Evolutionary conservation across 2,888 invertebrate species (phyloP), one percentile per base, ranked within the genome.

Genomic region (Athalia cordata): DNA sequence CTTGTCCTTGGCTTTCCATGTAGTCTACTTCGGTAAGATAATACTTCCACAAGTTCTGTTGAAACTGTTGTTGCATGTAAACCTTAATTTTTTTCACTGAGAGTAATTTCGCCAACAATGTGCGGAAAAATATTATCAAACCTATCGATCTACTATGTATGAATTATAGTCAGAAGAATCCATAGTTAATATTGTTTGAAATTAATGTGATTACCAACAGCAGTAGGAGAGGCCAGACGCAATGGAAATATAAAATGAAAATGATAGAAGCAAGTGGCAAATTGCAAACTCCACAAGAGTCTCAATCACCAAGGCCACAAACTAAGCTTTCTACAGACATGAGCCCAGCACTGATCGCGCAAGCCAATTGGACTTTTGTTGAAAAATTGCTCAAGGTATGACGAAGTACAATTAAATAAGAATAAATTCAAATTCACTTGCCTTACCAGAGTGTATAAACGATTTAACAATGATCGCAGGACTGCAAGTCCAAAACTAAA

Each of bases 311-410:
- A 4, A 84, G 90, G 67, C 90, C 90, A 45, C 90, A 90, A 81
- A 90, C 93, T 72, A 91, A 93, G 82, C 87, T 93, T 72, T 93
- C 93, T 0, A 93, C 94, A 2, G 94, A 94, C 81, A 93, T 94
- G 84, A 96, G 96, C 81, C 97, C 98, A 0, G 97, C 98, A 0
- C 93, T 97, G 59, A 96, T 99, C 85, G 98, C 98, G 11, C 98
- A 99, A 90, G 98, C 98, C 55, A 99, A 99, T 91, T 97, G 98
- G 95, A 96, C 97, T 45, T 99, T 99, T 92, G 99, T 99, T 68
- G 99, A 99, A 88, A 97, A 98, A 89, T 93, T 99, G 84, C 92
- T 99, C 70, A 98, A 98, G 93, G 99, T 96, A 91, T 84, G 82
- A 81, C 80, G 50, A 8, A 66, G n/a, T 52, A 52, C 8, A 8